Evolutionary conservation across 2,113 vertebrate species (phyloP), one percentile per base, ranked within the genome.

Genomic region (Chauna torquata): DNA sequence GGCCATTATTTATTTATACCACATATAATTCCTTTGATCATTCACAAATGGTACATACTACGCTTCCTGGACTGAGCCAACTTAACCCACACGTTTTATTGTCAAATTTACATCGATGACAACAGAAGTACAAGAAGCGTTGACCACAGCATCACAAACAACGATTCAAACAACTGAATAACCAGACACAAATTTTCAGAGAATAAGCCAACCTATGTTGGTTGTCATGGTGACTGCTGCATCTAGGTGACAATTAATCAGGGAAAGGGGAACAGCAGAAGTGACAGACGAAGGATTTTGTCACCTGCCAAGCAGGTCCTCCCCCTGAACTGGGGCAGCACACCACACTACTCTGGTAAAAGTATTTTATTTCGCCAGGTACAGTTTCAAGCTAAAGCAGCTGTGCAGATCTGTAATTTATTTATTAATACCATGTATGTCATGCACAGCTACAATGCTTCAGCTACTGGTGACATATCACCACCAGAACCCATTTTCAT

Each of bases 331-430:
- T 66, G 71, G 84, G 68, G 90, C 16, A 79, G 75, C 34, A 77
- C 61, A 76, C 49, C 20, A 17, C 9, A 72, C 32, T 62, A 12
- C 68, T 36, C 76, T 88, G 57, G 80, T 62, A 49, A 4, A 91
- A 49, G 52, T 64, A 68, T 34, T 90, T 71, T 42, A 15, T 61
- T 94, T 88, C 81, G 78, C 50, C 82, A 74, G 82, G 49, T 54
- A 58, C 0, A 9, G 47, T 84, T 92, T 82, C 91, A 96, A 97
- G 84, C 90, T 88, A 84, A 74, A 83, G 84, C 86, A 96, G 95
- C 90, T 85, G 91, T 17, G 2, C 40, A 68, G 80, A 38, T 80
- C 86, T 82, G 47, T 22, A 50, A 38, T 86, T 87, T 87, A 88
- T 94, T 94, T 95, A 85, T 90, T 94, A 93, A 72, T 71, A 61